Evolutionary conservation across 1,140 invertebrate genomes (phyloP).

Genomic region (Monomorium pharaonis): DNA sequence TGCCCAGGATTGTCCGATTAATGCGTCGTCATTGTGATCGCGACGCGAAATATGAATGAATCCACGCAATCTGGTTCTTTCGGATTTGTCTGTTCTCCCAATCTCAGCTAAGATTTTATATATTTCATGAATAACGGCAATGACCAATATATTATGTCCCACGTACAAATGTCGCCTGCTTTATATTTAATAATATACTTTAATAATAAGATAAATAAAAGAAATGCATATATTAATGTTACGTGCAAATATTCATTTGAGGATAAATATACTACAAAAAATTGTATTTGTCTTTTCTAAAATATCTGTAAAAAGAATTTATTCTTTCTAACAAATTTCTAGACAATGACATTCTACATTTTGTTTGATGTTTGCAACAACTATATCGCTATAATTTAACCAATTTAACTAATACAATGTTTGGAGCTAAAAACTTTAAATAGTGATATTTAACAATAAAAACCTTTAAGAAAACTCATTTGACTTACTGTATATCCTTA

Average conservation of each 20-base stretch:
- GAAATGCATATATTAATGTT: neutral
- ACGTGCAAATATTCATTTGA: neutral
- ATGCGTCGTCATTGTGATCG: constrained; percentile 35
- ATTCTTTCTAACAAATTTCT: too few species aligned
- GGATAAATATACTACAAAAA: too few species aligned
- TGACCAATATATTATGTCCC: neutral
- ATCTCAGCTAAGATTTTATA: neutral
- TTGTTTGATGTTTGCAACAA: too few species aligned
- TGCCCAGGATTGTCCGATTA: constrained; percentile 62
- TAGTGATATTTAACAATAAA: too few species aligned
- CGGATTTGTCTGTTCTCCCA: neutral
- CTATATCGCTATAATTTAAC: too few species aligned
- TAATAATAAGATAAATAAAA: neutral
- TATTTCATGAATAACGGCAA: neutral
- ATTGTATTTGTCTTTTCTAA: too few species aligned
- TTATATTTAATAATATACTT: neutral
- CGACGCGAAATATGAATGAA: constrained; percentile 31
- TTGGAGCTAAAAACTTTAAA: too few species aligned
- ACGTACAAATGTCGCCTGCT: neutral
- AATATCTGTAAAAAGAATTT: too few species aligned
- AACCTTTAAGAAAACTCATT: too few species aligned
- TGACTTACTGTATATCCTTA: too few species aligned
- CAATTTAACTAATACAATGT: too few species aligned
- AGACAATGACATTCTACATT: too few species aligned
- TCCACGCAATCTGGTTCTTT: neutral